Conservation (phyloP, 2,113 vertebrate genomes). For the Psittacula cyanocephala region DNA sequence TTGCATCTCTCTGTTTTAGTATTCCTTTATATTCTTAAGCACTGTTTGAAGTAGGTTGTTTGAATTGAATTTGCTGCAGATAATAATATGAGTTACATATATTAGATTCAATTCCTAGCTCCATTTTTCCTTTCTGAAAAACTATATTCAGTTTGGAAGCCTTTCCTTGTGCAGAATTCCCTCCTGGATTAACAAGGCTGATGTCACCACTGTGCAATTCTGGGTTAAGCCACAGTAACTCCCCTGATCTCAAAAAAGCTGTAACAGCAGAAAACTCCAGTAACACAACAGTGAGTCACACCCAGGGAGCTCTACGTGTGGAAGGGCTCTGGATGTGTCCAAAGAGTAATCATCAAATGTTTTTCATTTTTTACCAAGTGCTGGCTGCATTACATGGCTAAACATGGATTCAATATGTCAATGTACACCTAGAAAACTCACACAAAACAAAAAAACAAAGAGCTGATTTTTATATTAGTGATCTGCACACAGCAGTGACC, state of each 20-base stretch:
- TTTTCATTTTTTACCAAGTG: background rate
- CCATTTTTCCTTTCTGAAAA: constrained; percentile 19
- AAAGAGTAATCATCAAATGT: background rate
- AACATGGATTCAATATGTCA: background rate
- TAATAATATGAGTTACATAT: background rate
- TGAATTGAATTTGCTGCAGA: background rate
- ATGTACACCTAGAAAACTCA: background rate
- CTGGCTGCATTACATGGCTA: background rate
- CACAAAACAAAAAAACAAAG: background rate
- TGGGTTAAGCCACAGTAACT: constrained; percentile 42
- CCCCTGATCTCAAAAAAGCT: constrained; percentile 46
- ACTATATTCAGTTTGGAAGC: background rate
- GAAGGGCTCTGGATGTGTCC: background rate
- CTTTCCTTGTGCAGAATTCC: constrained; percentile 31
- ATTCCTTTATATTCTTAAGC: background rate
- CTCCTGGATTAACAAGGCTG: constrained; percentile 32
- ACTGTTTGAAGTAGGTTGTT: background rate
- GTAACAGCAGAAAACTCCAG: constrained; percentile 28
- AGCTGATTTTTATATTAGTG: background rate
- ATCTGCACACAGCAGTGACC: background rate
- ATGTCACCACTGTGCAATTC: constrained; percentile 39
- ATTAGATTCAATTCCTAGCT: background rate
- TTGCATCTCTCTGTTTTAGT: background rate
- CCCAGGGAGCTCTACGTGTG: background rate
- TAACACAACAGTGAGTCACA: background rate